Base-by-base conservation (phyloP, 2,113 vertebrate genomes). In the Gila orcuttii region DNA sequence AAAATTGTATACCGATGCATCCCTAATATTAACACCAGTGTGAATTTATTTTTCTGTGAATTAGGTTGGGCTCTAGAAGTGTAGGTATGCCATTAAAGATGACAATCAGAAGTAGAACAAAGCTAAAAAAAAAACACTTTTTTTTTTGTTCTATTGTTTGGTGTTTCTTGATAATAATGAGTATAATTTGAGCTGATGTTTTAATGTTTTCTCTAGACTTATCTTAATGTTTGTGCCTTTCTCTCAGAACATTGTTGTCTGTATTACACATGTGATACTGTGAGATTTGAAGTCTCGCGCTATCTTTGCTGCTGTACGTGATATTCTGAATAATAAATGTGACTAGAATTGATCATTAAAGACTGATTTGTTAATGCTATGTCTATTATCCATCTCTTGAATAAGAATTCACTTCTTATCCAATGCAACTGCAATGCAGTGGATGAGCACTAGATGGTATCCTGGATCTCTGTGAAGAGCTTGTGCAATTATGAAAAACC, bases 161-260 rank as follows among this genome's bases (percentile, higher is more conserved):
- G 15, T 74, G 45, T 75, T 79, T 45, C 42, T 45, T 42, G 19
- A 39, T 85, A 57, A 66, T 47, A 60, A 76, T 73, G 8, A 7
- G 39, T 52, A 73, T 85, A 17, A 50, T 69, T 85, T 85, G 62
- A 64, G 66, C 62, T 79, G 57, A 36, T 52, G 66, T 87, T 79
- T 57, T 76, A 87, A 62, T 84, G 71, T 82, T 80, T 42, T 42
- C 42, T 42, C 42, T 42, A 42, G 64, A 47, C 59, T 86, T 39
- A 79, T 79, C 76, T 84, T 45, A 50, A 81, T 87, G 78, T 87
- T 33, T 76, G 83, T 87, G 86, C 79, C 86, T 87, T 89, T 87
- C 74, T 86, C 87, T 89, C 76, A 36, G 23, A 80, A 81, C 57
- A 23, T 86, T 28, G 68, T 62, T 15, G 19, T 86, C 85, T 33